Percentiles rank a stretch among this genome's conserved stretches.
phyloP scores from a whole-genome alignment of 2,797 vertebrate species.

The Leptoclinus maculatus region DNA sequence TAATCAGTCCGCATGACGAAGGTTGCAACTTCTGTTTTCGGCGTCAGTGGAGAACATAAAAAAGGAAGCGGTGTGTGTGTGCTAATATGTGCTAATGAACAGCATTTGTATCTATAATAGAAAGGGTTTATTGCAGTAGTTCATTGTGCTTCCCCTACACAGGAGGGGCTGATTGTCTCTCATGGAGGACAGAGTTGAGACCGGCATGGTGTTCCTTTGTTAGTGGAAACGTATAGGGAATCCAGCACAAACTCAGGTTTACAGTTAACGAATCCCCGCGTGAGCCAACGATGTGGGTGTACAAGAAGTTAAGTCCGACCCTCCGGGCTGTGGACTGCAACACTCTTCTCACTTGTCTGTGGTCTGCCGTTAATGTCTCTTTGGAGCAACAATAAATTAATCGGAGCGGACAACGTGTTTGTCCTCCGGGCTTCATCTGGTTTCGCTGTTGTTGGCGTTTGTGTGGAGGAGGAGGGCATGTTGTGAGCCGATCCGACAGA shows the following conservation, averaged over 20 bases:
- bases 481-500: background rate
- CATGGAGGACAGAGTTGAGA: background rate
- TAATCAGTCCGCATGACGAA: too few relatives aligned
- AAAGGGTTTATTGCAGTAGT: background rate
- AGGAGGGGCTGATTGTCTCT: background rate
- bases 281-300: constrained; percentile 57
- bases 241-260: constrained; percentile 20
- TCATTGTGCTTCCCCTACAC: background rate
- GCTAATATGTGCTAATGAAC: too few relatives aligned
- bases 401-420: constrained; percentile 66
- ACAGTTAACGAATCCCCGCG: constrained; percentile 9
- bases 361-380: constrained; percentile 68
- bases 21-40: too few relatives aligned
- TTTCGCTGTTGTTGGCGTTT: constrained; percentile 22
- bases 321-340: constrained; percentile 62
- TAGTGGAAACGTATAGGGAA: background rate
- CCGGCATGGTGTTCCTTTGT: background rate
- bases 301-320: constrained; percentile 33
- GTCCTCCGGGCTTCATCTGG: constrained; percentile 65
- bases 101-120: too few relatives aligned
- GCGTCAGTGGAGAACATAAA: too few relatives aligned
- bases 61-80: too few relatives aligned
- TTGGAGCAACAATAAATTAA: constrained; percentile 71
- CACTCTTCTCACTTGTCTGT: constrained; percentile 54
- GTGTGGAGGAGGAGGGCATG: constrained; percentile 46